Evolutionary conservation across 2,888 invertebrate species (phyloP).

Genomic region (Luffia ferchaultella): DNA sequence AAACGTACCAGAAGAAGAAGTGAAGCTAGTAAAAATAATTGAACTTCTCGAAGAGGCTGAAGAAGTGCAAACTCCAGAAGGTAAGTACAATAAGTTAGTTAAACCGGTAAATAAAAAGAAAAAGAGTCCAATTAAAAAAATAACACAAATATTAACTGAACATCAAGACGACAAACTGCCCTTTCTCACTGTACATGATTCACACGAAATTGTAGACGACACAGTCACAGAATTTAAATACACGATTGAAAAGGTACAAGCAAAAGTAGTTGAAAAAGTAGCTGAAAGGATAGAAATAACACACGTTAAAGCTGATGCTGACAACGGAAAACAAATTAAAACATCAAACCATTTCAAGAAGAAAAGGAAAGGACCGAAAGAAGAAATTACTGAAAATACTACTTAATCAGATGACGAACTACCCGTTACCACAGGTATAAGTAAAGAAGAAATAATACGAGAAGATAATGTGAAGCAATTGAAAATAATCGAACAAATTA

Average conservation of each 20-base stretch:
- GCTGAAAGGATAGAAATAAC: slow-evolving; percentile 10
- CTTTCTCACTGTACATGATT: slow-evolving; percentile 19
- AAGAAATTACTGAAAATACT: slow-evolving; percentile 22
- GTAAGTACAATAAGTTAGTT: slow-evolving; percentile 21
- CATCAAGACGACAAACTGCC: slow-evolving; percentile 31
- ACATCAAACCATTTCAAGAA: slow-evolving; percentile 18
- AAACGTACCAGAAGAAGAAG: slow-evolving; percentile 10
- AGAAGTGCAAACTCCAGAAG: slow-evolving; percentile 16
- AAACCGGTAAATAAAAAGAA: slow-evolving; percentile 27
- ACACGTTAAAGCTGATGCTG: slow-evolving; percentile 20
- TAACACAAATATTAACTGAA: slow-evolving; percentile 27
- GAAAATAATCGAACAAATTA: too few species aligned
- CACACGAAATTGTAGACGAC: slow-evolving; percentile 19
- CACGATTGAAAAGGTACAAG: slow-evolving; percentile 9
- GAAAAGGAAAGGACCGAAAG: slow-evolving; percentile 14
- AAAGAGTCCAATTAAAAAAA: slow-evolving; percentile 29
- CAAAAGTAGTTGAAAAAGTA: slow-evolving; percentile 13
- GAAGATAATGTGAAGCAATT: too few species aligned
- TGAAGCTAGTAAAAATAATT: slow-evolving; percentile 20
- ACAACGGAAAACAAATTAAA: slow-evolving; percentile 14
- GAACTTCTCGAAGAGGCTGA: slow-evolving; percentile 21
- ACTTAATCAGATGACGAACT: slow-evolving; percentile 20
- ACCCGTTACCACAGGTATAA: slow-evolving; percentile 10
- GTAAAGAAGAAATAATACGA: too few species aligned
- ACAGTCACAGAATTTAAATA: slow-evolving; percentile 12